phyloP scores from a whole-genome alignment of 2,888 invertebrate species.

The Hydroisotoma schaefferi region DNA sequence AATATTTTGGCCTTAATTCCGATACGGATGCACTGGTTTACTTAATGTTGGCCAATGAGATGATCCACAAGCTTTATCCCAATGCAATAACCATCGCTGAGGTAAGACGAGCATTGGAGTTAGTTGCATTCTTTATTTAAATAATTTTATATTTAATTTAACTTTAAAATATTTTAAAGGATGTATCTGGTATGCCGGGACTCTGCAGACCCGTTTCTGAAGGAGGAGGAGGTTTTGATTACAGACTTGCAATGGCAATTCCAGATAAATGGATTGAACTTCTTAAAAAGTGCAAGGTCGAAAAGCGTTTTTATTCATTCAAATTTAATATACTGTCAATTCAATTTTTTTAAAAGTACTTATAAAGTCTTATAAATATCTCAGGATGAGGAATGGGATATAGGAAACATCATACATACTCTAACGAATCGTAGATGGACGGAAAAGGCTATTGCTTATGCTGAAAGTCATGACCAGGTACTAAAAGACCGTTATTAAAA shows the following conservation, averaged over 20 bases:
- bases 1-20: slow-evolving; percentile 93
- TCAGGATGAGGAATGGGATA: slow-evolving; percentile 90
- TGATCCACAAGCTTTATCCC: slow-evolving; percentile 74
- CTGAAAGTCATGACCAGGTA: slow-evolving; percentile 96
- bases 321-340: slow-evolving; percentile 1
- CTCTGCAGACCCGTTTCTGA: slow-evolving; percentile 88
- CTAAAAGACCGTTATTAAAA: too few relatives aligned
- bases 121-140: too few relatives aligned
- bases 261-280: slow-evolving; percentile 98
- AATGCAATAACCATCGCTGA: slow-evolving; percentile 92
- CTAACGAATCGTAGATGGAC: slow-evolving; percentile 90
- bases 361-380: background rate
- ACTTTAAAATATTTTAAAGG: slow-evolving; percentile 58
- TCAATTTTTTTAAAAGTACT: slow-evolving; percentile 52
- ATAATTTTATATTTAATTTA: background rate
- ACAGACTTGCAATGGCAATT: slow-evolving; percentile 97
- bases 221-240: slow-evolving; percentile 95
- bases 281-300: slow-evolving; percentile 62
- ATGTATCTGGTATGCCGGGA: slow-evolving; percentile 99
- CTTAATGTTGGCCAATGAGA: slow-evolving; percentile 87
- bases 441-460: slow-evolving; percentile 95
- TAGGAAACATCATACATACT: slow-evolving; percentile 85
- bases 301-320: background rate
- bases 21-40: slow-evolving; percentile 95
- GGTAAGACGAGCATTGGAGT: slow-evolving; percentile 56